Base-by-base conservation (phyloP, 2,888 invertebrate genomes). In the Operophtera brumata region DNA sequence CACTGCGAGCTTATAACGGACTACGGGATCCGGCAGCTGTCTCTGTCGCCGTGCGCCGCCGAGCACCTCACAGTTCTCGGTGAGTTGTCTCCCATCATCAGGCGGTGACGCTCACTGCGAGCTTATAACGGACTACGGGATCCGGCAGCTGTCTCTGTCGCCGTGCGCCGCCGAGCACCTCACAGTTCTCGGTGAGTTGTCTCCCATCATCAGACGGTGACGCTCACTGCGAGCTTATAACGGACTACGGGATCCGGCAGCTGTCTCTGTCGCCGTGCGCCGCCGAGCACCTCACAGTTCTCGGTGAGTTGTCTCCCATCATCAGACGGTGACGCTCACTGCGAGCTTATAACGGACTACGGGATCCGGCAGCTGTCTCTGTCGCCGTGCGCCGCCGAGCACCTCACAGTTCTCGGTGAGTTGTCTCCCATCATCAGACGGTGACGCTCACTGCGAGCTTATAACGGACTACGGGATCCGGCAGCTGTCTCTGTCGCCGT, bases 21-120 rank as follows among this genome's bases (percentile, higher is more conserved):
- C 83, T 98, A 98, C 83, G 99, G 99, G 10, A 98, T 99, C 71
- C 93, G 97, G 60, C 97, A 98, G 83, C 86, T 99, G 64, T 96
- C 98, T 0, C 93, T 96, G 81, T 97, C 97, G 36, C 95, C 97
- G 1, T 98, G 98, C 83, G 97, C 98, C 37, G 96, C 97, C 0
- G 98, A 99, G 84, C 96, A 97, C 79, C 91, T 97, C 62, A 96
- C 96, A 35, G 97, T 99, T 35, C 92, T 99, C 49, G 99, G 91
- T 90, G 58, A 75, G 72, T 65, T 12, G 2, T n/a, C 2, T n/a
- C n/a, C n/a, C n/a, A n/a, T n/a, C n/a, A n/a, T n/a, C n/a, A n/a
- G n/a, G n/a, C n/a, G n/a, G n/a, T n/a, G n/a, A n/a, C n/a, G n/a
- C 99, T 3, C 99, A 99, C 82, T 99, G 99, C 86, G 99, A 99